Evolutionary conservation across 2,888 invertebrate species (phyloP), one percentile per base, ranked within the genome.

Genomic region (Eurytoma adleriae): DNA sequence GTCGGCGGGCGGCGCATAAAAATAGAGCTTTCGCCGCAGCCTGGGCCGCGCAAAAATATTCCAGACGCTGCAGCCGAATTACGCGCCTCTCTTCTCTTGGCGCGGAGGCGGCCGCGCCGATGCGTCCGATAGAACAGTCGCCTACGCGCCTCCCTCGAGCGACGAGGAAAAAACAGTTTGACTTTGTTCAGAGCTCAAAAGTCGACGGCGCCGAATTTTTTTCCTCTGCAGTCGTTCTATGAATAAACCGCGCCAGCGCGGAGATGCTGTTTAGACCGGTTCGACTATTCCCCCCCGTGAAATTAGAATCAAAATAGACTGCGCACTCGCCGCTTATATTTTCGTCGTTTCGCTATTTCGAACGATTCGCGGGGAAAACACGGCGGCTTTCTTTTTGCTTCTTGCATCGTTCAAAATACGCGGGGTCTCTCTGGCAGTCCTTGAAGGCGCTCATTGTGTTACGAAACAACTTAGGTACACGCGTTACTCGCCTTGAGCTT

Each of bases 1-100:
- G 62, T 48, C 61, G 54, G 78, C 52, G 73, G 50, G 72, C 71
- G 66, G 10, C 20, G 77, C 75, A 74, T 81, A 82, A 81, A 84
- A 84, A 84, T 82, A 83, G 83, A 76, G 66, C 56, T 79, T 81
- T 72, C 66, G 75, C 66, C 71, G 52, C 70, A 16, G 54, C 16
- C 61, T 16, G 56, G n/a, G 30, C 13, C n/a, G 52, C 48, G 77
- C 70, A 80, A 80, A 80, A 78, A 80, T 78, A 78, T 77, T 67
- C 14, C 18, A 48, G 61, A 48, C 66, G 57, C 71, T 68, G 72
- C 72, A 76, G 20, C 59, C 70, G 78, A 72, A 79, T 79, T 62
- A 48, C 79, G 73, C 66, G 78, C 14, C 5, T 61, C 56, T 72
- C 54, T 64, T 30, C 62, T 30, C 52, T 57, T 50, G 48, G 62